A percentile compares a stretch with the other conserved stretches of the same genome.
Evolutionary conservation across 1,140 invertebrate species (phyloP).

Genomic region (Mamestra configurata): DNA sequence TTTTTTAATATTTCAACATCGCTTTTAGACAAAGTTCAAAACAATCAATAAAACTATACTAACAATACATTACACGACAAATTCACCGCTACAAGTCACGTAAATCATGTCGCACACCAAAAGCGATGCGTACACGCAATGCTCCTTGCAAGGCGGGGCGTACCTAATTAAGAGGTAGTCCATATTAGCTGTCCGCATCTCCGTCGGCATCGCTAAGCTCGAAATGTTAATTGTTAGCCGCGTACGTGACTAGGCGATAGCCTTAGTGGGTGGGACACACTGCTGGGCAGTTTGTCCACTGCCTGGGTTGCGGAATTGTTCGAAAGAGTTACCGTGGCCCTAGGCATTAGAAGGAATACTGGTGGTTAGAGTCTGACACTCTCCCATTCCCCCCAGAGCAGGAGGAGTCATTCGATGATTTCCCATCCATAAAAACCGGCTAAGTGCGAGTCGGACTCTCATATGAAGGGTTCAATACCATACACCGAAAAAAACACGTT

Average conservation of each 20-base stretch:
- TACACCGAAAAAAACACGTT: too few relatives aligned
- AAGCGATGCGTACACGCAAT: slow-evolving; percentile 22
- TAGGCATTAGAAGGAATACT: too few relatives aligned
- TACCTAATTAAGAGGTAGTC: slow-evolving; percentile 71
- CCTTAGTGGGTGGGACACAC: slow-evolving; percentile 47
- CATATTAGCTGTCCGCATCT: slow-evolving; percentile 63
- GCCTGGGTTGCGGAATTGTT: too few relatives aligned
- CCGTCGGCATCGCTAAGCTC: slow-evolving; percentile 36
- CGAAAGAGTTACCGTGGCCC: too few relatives aligned
- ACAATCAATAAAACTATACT: background rate
- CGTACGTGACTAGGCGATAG: slow-evolving; percentile 58
- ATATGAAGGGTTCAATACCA: too few relatives aligned
- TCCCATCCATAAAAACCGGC: too few relatives aligned
- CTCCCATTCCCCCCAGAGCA: too few relatives aligned
- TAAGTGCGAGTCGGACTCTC: too few relatives aligned
- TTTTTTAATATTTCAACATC: too few relatives aligned
- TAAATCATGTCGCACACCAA: slow-evolving; percentile 37
- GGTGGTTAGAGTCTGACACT: too few relatives aligned
- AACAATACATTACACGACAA: background rate
- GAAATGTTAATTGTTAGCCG: slow-evolving; percentile 70
- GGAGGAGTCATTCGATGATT: too few relatives aligned
- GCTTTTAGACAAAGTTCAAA: too few relatives aligned
- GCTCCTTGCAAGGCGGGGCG: slow-evolving; percentile 61
- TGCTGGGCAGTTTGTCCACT: background rate
- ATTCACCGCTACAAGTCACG: background rate